Conservation (phyloP, 1,140 invertebrate species). For the Dendroctonus valens region DNA sequence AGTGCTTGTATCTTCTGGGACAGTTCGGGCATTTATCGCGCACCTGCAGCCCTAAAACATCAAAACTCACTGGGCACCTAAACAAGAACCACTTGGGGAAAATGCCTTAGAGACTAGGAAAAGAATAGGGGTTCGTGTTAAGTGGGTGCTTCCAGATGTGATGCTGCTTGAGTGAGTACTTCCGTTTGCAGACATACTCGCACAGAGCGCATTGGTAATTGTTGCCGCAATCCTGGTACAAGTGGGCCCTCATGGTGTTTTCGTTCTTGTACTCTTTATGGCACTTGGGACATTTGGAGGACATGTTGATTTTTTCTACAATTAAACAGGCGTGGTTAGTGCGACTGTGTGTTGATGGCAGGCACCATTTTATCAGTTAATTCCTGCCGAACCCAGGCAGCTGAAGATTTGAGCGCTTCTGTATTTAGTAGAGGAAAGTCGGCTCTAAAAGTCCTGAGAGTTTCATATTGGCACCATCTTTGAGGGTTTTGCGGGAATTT, state of each 20-base stretch:
- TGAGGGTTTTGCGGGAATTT: too few species aligned
- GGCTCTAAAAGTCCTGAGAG: too few species aligned
- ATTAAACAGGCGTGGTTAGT: too few species aligned
- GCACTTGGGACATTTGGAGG: constrained; percentile 9
- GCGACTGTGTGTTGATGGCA: too few species aligned
- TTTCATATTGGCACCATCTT: too few species aligned
- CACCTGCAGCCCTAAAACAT: constrained; percentile 10
- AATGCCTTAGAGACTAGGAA: too few species aligned
- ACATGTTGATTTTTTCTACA: too few species aligned
- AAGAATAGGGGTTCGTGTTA: neutral
- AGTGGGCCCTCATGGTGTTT: constrained; percentile 6
- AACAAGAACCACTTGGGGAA: too few species aligned
- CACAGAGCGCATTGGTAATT: constrained; percentile 3
- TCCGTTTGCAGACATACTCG: constrained; percentile 19
- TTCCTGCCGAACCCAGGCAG: too few species aligned
- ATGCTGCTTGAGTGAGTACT: constrained; percentile 18
- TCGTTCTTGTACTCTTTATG: constrained; percentile 26
- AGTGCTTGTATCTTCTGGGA: constrained; percentile 37
- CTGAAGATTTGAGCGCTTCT: neutral
- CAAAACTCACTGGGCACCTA: neutral
- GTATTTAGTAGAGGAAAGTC: too few species aligned
- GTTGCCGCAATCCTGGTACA: constrained; percentile 18
- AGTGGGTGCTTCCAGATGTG: constrained; percentile 4
- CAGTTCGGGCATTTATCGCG: constrained; percentile 51
- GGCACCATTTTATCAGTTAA: too few species aligned